Evolutionary conservation across 2,113 vertebrate species (phyloP).

Genomic region (Chaetodon trifascialis): DNA sequence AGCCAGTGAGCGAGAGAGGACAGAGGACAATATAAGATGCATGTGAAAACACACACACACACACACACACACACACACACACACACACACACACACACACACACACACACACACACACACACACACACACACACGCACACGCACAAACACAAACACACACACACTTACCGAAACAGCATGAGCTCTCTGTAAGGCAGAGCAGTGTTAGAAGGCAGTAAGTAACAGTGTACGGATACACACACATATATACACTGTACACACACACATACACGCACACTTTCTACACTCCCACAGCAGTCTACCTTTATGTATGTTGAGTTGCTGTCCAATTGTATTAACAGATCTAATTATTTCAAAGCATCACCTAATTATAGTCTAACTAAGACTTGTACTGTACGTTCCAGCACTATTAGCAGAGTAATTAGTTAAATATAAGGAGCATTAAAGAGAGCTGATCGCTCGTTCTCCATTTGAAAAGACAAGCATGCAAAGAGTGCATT

Average conservation of each 20-base stretch:
- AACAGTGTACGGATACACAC: constrained; percentile 31
- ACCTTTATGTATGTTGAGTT: no score
- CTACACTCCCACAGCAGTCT: background rate
- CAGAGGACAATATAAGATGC: constrained; percentile 39
- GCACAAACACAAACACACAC: constrained; percentile 45
- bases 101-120: constrained; percentile 63
- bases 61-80: constrained; percentile 40
- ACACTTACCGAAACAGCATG: constrained; percentile 82
- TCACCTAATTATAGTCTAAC: no score
- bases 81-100: constrained; percentile 64
- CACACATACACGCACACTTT: constrained; percentile 22
- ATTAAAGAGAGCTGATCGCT: background rate
- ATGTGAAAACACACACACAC: background rate
- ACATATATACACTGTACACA: constrained; percentile 9
- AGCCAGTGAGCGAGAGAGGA: constrained; percentile 32
- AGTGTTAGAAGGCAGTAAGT: constrained; percentile 79
- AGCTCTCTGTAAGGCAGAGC: constrained; percentile 83
- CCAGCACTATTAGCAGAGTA: no score
- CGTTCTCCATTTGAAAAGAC: no score
- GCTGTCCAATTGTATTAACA: background rate
- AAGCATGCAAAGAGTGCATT: background rate
- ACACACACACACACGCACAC: constrained; percentile 61
- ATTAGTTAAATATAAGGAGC: background rate
- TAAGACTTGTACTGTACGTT: background rate
- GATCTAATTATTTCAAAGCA: no score